Conservation (phyloP, 92 coral and sea anemone species). For the Zoanthus solanderi region DNA sequence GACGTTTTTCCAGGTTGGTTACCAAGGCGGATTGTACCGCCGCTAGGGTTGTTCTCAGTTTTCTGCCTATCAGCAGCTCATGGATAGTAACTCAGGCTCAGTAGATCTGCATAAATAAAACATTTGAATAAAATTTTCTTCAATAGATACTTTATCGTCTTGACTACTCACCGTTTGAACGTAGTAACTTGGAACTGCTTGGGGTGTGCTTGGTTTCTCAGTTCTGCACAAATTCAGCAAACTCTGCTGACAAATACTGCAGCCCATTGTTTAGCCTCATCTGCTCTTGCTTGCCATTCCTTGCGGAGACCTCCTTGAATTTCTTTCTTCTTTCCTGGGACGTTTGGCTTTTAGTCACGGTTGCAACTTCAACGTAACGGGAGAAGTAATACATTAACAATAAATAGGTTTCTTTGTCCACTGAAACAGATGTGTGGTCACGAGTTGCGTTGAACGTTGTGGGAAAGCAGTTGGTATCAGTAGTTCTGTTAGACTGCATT, state of each 20-base stretch:
- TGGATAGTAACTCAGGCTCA: no score
- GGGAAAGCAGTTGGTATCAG: background rate
- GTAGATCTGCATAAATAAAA: no score
- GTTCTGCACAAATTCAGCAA: background rate
- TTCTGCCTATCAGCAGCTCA: no score
- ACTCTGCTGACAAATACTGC: background rate
- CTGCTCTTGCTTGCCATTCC: no score
- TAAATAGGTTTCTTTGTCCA: background rate
- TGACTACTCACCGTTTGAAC: background rate
- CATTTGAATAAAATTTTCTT: no score
- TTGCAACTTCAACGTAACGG: background rate
- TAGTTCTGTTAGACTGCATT: background rate
- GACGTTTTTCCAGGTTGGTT: no score
- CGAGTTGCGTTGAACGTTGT: background rate
- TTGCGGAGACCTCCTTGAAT: background rate
- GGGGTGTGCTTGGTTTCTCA: background rate
- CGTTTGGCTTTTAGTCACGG: background rate
- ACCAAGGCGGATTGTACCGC: no score
- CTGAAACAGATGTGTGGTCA: background rate
- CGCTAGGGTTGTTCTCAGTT: no score
- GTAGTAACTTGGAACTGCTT: background rate
- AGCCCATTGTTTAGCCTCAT: background rate
- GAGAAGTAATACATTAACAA: background rate
- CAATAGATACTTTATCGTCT: no score
- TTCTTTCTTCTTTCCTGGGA: background rate